Conservation (phyloP, 2,888 invertebrate species). For the Eupithecia vulgata region DNA sequence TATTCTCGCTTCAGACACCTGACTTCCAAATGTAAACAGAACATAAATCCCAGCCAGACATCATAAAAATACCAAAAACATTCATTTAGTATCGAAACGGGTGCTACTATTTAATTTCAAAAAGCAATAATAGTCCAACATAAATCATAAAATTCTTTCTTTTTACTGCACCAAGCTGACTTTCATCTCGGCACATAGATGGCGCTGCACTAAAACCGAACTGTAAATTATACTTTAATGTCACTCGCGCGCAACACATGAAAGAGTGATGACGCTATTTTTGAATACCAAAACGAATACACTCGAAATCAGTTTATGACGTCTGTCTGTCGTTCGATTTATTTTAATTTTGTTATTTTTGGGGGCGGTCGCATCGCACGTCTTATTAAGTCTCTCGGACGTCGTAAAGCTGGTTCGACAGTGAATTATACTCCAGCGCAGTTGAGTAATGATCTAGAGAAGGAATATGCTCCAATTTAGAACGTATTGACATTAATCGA, state of each 20-base stretch:
- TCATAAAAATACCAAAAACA: conserved; percentile 51
- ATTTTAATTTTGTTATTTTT: conserved; percentile 84
- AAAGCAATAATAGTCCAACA: conserved; percentile 64
- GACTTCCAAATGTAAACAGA: conserved; percentile 44
- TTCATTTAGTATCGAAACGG: conserved; percentile 56
- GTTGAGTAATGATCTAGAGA: conserved; percentile 68
- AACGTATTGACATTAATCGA: conserved; percentile 69
- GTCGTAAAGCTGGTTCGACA: conserved; percentile 75
- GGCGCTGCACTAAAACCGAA: conserved; percentile 72
- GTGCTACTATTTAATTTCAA: conserved; percentile 66
- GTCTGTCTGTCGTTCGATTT: conserved; percentile 84
- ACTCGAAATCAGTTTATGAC: conserved; percentile 84
- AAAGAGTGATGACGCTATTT: conserved; percentile 83
- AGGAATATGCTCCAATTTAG: conserved; percentile 58
- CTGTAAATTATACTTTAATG: conserved; percentile 80
- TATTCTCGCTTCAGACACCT: conserved; percentile 37
- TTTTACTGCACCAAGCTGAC: conserved; percentile 68
- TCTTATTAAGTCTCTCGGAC: conserved; percentile 74
- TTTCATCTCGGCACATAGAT: conserved; percentile 76
- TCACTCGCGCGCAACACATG: conserved; percentile 77
- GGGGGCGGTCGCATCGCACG: conserved; percentile 61
- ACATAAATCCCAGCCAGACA: conserved; percentile 43
- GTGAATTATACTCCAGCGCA: conserved; percentile 72
- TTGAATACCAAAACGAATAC: conserved; percentile 81
- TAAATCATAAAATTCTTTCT: conserved; percentile 77